These are phyloP conservation scores for Whitmania pigra DNA, from an alignment of 1,140 invertebrate genomes.

Conservation along the genomic window DNA sequence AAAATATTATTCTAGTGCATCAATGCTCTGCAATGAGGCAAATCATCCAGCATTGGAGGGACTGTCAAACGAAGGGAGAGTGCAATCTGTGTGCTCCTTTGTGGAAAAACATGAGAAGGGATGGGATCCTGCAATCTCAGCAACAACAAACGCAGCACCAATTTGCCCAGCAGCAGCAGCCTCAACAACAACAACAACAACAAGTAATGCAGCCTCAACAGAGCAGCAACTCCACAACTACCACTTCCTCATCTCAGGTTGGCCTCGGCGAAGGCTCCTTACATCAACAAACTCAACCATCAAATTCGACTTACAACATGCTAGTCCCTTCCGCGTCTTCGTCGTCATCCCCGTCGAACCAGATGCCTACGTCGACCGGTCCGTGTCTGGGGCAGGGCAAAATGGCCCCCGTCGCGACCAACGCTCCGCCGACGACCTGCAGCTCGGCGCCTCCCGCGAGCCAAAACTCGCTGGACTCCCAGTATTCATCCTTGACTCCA, in stretches of 20 bases:
- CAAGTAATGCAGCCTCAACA: neutral
- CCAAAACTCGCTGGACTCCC: neutral
- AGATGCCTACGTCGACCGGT: too few species aligned
- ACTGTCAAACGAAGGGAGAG: slow-evolving; percentile 71
- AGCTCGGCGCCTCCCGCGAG: neutral
- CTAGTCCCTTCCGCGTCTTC: neutral
- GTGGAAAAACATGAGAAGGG: slow-evolving; percentile 37
- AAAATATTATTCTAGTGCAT: slow-evolving; percentile 50
- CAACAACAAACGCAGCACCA: slow-evolving; percentile 3
- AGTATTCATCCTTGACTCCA: slow-evolving; percentile 3
- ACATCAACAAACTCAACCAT: neutral
- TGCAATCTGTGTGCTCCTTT: slow-evolving; percentile 94
- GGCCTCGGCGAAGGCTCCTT: neutral
- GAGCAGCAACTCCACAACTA: too few species aligned
- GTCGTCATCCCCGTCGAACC: neutral
- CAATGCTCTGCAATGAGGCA: slow-evolving; percentile 96
- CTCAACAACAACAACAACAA: neutral
- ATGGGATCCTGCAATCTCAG: neutral
- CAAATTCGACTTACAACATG: slow-evolving; percentile 1
- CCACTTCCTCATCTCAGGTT: neutral
- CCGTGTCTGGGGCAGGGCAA: too few species aligned
- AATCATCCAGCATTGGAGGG: slow-evolving; percentile 98
- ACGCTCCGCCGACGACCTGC: neutral
- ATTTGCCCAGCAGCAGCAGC: neutral
- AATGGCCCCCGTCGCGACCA: too few species aligned